Evolutionary conservation across 2,113 vertebrate genomes (phyloP), one percentile per base, ranked within the genome.

Genomic region (Brachionichthys hirsutus): DNA sequence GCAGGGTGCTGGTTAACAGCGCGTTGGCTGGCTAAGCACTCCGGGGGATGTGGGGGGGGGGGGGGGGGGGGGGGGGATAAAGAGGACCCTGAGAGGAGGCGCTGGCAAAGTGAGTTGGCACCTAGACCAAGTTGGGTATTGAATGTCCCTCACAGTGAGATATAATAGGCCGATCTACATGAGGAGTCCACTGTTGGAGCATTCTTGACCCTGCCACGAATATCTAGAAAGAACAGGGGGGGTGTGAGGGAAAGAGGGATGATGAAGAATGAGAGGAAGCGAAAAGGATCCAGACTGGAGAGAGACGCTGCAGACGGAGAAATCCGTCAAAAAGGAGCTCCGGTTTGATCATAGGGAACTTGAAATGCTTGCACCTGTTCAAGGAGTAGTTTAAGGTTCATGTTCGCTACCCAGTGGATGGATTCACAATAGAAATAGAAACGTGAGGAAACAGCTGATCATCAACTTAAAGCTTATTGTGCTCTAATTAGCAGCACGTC

Each of bases 131-230:
- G 83, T 77, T 85, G 81, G 88, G 88, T 94, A 94, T 95, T 91
- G 87, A 89, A 87, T 94, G 86, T 94, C 92, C 88, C 89, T 78
- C 57, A 52, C 74, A 66, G 65, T 49, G 58, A 90, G 87, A 91
- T 92, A 93, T 93, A 95, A 94, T 91, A 83, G 92, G 62, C 85
- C 85, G 75, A 84, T 90, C 72, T 74, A 63, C 80, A 77, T 83
- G 89, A 86, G 72, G 82, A 81, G 81, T n/a, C 89, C 87, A 86
- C 71, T 85, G 81, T 89, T 90, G 90, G 91, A 92, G 85, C 89
- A 92, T 94, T 93, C 90, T 92, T 93, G 87, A 91, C 89, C 86
- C 74, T 59, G 61, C 59, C 80, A 63, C 85, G 73, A 82, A 70
- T 81, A 70, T 85, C 82, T 82, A 73, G 73, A 87, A 88, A 90